These are phyloP conservation scores for Arizona elegans DNA, from an alignment of 2,113 vertebrate genomes.

Conservation along the genomic window DNA sequence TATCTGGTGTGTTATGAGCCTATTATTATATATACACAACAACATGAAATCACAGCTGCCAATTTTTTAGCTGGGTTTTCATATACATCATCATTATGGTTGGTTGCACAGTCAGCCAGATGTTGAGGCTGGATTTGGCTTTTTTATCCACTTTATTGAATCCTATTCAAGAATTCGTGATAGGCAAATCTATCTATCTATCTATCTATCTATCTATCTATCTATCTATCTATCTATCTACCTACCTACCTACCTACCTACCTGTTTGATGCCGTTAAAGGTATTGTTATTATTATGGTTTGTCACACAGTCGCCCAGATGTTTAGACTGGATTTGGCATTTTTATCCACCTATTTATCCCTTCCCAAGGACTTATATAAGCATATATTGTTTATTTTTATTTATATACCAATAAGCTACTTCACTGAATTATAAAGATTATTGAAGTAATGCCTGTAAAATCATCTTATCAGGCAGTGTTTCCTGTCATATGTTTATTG, in stretches of 20 bases:
- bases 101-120: background rate
- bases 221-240: background rate
- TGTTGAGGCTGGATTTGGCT: background rate
- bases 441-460: background rate
- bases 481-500: background rate
- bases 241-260: too few relatives aligned
- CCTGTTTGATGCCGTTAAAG: background rate
- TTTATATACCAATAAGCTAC: background rate
- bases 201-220: background rate
- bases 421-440: background rate
- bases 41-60: background rate
- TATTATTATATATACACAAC: background rate
- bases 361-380: background rate
- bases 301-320: background rate
- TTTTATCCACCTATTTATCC: background rate
- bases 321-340: background rate
- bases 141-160: background rate
- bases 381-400: background rate
- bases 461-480: background rate
- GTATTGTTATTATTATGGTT: background rate
- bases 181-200: too few relatives aligned
- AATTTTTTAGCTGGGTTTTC: background rate
- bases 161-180: background rate
- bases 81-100: background rate
- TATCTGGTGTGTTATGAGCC: background rate